phyloP scores from a whole-genome alignment of 2,797 vertebrate genomes.

The Rhinogobio ventralis region DNA sequence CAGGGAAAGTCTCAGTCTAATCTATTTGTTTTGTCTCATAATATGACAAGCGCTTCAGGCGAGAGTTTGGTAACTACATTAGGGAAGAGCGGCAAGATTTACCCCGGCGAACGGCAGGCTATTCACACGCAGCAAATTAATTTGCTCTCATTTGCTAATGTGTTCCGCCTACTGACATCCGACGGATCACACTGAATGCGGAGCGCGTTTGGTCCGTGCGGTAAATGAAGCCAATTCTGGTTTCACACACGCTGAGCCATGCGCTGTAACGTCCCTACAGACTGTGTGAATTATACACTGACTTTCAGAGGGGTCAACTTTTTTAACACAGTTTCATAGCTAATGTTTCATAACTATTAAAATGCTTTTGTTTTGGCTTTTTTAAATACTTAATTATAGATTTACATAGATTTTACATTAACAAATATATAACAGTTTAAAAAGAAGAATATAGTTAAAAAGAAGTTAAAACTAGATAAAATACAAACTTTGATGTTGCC shows the following conservation, averaged over 20 bases:
- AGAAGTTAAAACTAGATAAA: too few species aligned
- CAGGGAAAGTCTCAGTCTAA: conserved; percentile 49
- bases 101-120: neutral
- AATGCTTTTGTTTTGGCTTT: neutral
- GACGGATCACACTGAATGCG: neutral
- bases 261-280: neutral
- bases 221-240: conserved; percentile 2
- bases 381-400: neutral
- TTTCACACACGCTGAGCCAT: neutral
- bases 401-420: neutral
- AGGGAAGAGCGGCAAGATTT: conserved; percentile 64
- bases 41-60: conserved; percentile 70
- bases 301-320: neutral
- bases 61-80: conserved; percentile 71
- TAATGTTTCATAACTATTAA: neutral
- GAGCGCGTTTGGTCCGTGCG: neutral
- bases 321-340: neutral
- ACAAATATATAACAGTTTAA: too few species aligned
- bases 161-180: conserved; percentile 30
- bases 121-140: conserved; percentile 63
- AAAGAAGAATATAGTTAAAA: too few species aligned
- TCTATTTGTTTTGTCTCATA: conserved; percentile 76
- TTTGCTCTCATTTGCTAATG: conserved; percentile 54
- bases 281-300: neutral
- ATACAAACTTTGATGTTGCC: too few species aligned